Conservation (phyloP, 2,888 invertebrate genomes). For the Drosophila mulleri region DNA sequence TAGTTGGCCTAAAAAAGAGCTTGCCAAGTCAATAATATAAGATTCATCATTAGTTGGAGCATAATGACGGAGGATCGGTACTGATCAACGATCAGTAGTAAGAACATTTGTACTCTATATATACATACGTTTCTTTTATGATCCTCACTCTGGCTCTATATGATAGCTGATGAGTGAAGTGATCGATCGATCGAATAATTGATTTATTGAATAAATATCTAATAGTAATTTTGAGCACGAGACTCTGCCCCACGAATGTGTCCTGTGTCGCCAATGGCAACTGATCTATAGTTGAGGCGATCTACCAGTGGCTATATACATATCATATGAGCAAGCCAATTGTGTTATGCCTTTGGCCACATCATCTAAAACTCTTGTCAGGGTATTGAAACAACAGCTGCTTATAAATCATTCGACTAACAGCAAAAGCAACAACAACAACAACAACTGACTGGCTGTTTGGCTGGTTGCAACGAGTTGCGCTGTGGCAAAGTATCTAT, state of each 20-base stretch:
- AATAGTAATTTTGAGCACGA: background rate
- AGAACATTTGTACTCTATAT: background rate
- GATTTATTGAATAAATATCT: background rate
- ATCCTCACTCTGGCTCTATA: background rate
- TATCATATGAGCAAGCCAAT: constrained; percentile 6
- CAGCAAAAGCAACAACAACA: constrained; percentile 18
- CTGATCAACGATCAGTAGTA: background rate
- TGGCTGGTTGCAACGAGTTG: constrained; percentile 62
- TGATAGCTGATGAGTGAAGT: background rate
- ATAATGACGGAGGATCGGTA: background rate
- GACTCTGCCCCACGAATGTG: background rate
- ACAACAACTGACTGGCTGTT: constrained; percentile 40
- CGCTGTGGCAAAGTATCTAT: constrained; percentile 73
- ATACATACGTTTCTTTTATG: background rate
- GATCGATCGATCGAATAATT: background rate
- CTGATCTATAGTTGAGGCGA: constrained; percentile 2
- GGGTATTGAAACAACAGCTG: constrained; percentile 43
- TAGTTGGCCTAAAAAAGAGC: background rate
- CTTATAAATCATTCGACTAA: constrained; percentile 72
- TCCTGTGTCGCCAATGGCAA: background rate
- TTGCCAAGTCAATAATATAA: background rate
- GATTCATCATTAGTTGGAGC: background rate
- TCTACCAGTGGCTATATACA: background rate
- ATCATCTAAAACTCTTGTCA: constrained; percentile 25
- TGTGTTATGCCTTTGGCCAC: constrained; percentile 16